phyloP scores from a whole-genome alignment of 2,888 invertebrate species.

The Eremobia ochroleuca region DNA sequence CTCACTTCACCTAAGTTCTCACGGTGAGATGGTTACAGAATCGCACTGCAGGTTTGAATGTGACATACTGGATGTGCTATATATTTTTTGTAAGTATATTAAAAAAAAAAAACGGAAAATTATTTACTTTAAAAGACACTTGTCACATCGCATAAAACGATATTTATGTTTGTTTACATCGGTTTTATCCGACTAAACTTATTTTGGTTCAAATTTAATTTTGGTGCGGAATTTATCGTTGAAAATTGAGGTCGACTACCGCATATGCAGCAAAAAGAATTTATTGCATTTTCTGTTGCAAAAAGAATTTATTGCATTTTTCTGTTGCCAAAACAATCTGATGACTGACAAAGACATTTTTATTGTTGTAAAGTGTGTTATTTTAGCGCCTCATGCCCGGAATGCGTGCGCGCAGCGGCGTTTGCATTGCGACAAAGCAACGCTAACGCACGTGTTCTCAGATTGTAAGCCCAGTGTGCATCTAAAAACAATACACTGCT shows the following conservation, averaged over 20 bases:
- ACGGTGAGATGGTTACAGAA: no score
- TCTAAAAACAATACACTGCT: no score
- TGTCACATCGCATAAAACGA: not conserved
- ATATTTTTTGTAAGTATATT: no score
- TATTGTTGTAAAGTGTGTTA: not conserved
- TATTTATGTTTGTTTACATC: slow-evolving; percentile 18
- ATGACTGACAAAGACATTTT: slow-evolving; percentile 6
- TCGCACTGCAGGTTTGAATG: no score
- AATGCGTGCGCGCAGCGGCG: slow-evolving; percentile 5
- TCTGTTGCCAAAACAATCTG: slow-evolving; percentile 36
- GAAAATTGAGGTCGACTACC: slow-evolving; percentile 17
- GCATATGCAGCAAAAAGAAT: slow-evolving; percentile 8
- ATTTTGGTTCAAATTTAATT: slow-evolving; percentile 17
- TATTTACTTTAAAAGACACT: not conserved
- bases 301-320: slow-evolving; percentile 29
- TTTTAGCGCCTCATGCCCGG: slow-evolving; percentile 9
- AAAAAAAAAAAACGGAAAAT: no score
- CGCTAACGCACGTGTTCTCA: not conserved
- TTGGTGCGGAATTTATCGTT: slow-evolving; percentile 18
- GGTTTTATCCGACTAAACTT: not conserved
- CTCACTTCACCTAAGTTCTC: no score
- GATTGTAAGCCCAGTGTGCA: not conserved
- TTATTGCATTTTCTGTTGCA: slow-evolving; percentile 31
- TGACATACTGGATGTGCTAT: no score
- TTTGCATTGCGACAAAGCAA: not conserved